A percentile compares a stretch with the other conserved stretches of the same genome.
phyloP scores from a whole-genome alignment of 2,797 vertebrate species.

The Phataginus tetradactyla region DNA sequence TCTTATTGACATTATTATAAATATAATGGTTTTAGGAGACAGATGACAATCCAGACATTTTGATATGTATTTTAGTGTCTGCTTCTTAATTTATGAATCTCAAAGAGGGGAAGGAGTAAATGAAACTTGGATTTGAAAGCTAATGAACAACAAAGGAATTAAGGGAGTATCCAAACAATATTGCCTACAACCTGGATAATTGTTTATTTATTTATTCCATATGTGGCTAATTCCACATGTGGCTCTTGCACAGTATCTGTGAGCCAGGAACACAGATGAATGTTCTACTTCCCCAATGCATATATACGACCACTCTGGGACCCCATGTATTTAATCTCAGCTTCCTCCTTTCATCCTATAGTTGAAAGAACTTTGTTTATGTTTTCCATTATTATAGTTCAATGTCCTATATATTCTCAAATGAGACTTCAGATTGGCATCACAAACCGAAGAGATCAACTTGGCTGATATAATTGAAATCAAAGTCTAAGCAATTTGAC shows the following conservation, averaged over 20 bases:
- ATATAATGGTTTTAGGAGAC: not conserved
- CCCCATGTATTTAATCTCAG: not conserved
- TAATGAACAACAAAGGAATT: not conserved
- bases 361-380: slow-evolving; percentile 34
- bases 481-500: slow-evolving; percentile 26
- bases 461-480: slow-evolving; percentile 38
- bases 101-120: not conserved
- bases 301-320: not conserved
- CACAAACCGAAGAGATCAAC: not conserved
- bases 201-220: not conserved
- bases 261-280: not conserved
- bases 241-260: not conserved
- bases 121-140: slow-evolving; percentile 17
- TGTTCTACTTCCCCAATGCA: not conserved
- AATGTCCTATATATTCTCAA: not conserved
- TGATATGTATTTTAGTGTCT: not conserved
- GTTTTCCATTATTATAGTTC: slow-evolving; percentile 28
- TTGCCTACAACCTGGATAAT: not conserved
- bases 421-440: slow-evolving; percentile 2
- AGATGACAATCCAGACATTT: not conserved
- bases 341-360: not conserved
- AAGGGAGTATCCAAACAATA: not conserved
- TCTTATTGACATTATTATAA: slow-evolving; percentile 19
- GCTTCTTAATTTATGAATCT: not conserved
- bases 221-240: not conserved